Evolutionary conservation across 1,140 invertebrate species (phyloP).

Genomic region (Limonius californicus): DNA sequence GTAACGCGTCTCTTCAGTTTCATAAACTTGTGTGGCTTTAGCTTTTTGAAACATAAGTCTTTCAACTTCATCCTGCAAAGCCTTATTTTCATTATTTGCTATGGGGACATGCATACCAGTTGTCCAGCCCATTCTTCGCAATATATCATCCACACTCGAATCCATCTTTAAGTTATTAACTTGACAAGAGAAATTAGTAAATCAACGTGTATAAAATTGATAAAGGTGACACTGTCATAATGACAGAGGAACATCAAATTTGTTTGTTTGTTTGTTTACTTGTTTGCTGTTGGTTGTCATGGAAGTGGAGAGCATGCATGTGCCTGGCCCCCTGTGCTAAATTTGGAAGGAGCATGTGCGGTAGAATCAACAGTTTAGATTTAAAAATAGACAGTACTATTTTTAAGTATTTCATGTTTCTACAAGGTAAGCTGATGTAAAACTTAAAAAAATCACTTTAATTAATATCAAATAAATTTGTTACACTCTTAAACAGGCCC

Average conservation of each 20-base stretch:
- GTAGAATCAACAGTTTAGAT: not conserved
- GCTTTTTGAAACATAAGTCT: constrained; percentile 34
- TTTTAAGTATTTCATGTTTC: not conserved
- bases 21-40: constrained; percentile 28
- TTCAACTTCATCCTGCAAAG: constrained; percentile 57
- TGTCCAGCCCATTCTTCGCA: constrained; percentile 66
- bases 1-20: constrained; percentile 40
- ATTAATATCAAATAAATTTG: not conserved
- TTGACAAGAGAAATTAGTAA: not conserved
- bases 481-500: too few relatives aligned
- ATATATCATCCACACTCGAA: constrained; percentile 55
- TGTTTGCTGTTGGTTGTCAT: too few relatives aligned
- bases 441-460: too few relatives aligned
- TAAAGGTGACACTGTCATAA: not conserved
- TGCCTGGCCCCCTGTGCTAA: not conserved
- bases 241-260: not conserved
- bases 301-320: too few relatives aligned
- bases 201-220: not conserved
- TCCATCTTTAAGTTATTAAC: constrained; percentile 3
- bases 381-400: not conserved
- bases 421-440: not conserved
- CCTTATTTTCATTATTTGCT: constrained; percentile 66
- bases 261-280: not conserved
- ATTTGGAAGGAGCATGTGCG: not conserved
- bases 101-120: constrained; percentile 68